phyloP scores from a whole-genome alignment of 2,888 invertebrate genomes.

The Eugnorisma glareosa region DNA sequence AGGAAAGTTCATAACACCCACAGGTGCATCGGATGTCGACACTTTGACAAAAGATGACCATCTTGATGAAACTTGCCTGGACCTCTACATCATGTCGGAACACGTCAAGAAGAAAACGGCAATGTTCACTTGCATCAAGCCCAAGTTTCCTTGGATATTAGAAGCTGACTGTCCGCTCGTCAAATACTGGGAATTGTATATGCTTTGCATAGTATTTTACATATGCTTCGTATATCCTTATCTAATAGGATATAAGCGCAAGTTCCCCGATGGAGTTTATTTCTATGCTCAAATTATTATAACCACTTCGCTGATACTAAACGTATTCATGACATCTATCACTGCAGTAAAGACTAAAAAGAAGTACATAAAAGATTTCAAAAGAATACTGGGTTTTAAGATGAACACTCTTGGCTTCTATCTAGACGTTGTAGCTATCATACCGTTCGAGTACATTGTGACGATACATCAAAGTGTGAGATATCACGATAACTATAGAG shows the following conservation, averaged over 20 bases:
- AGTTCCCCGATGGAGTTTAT: conserved; percentile 82
- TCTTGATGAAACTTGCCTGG: conserved; percentile 84
- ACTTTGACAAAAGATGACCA: conserved; percentile 78
- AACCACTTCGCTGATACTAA: conserved; percentile 82
- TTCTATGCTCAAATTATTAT: conserved; percentile 83
- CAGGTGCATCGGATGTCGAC: conserved; percentile 80
- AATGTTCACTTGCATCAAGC: conserved; percentile 82
- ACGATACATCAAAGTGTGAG: conserved; percentile 80
- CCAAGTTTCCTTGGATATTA: conserved; percentile 87
- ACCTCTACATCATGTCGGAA: conserved; percentile 86
- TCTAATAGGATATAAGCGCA: conserved; percentile 84
- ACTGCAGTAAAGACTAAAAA: conserved; percentile 88
- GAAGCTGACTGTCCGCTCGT: conserved; percentile 85
- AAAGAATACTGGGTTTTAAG: conserved; percentile 82
- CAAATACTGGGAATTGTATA: conserved; percentile 87
- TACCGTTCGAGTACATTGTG: conserved; percentile 88
- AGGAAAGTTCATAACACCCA: conserved; percentile 23
- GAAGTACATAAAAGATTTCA: conserved; percentile 79
- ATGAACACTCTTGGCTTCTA: conserved; percentile 88
- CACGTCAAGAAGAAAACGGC: conserved; percentile 83
- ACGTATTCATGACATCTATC: conserved; percentile 83
- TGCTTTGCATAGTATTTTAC: conserved; percentile 83
- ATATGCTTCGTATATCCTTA: conserved; percentile 88
- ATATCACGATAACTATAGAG: conserved; percentile 82
- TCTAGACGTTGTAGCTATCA: conserved; percentile 86